Evolutionary conservation across 2,113 vertebrate genomes (phyloP).

Genomic region (crab-eating macaque (Macaca fascicularis)): DNA sequence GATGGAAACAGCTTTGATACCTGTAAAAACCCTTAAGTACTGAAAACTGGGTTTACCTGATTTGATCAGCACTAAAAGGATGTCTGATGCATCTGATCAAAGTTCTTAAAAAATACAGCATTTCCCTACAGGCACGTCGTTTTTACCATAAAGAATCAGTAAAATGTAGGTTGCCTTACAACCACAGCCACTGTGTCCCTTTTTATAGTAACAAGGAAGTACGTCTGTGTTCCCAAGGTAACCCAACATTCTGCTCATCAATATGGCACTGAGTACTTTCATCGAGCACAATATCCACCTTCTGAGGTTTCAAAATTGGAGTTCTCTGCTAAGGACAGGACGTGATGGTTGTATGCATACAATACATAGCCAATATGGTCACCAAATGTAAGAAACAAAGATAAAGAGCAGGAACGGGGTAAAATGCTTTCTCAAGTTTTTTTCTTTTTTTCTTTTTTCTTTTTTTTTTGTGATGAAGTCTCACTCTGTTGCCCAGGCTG

Average conservation of each 20-base stretch:
- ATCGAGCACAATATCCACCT: not conserved
- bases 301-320: not conserved
- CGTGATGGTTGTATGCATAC: not conserved
- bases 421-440: conserved; percentile 2
- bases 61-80: conserved; percentile 43
- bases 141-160: conserved; percentile 19
- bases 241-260: conserved; percentile 52
- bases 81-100: conserved; percentile 13
- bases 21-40: conserved; percentile 4
- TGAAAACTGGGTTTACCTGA: conserved; percentile 39
- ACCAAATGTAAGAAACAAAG: conserved; percentile 22
- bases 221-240: conserved; percentile 60
- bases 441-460: not conserved
- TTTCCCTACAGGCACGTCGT: not conserved
- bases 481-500: no score
- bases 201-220: conserved; percentile 69
- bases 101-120: conserved; percentile 14
- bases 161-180: conserved; percentile 32
- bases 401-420: not conserved
- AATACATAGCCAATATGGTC: not conserved
- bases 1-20: not conserved
- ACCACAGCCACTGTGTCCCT: conserved; percentile 7
- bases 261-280: not conserved
- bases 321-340: not conserved
- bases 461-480: no score